Base-by-base conservation (phyloP, 2,888 invertebrate species). In the Conistra vaccinii region DNA sequence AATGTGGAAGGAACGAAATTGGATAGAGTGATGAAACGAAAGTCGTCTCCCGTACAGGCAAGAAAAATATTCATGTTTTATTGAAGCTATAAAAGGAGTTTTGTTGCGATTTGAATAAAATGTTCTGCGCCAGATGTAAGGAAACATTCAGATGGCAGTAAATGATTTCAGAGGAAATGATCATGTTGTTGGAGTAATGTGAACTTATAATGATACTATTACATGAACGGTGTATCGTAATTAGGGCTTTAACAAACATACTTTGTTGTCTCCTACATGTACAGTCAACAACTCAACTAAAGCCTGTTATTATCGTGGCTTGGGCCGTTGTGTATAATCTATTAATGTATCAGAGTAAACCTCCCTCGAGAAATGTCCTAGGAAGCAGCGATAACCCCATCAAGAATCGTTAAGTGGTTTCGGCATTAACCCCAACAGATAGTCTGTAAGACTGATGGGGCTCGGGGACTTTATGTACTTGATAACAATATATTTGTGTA, bases 21-120 rank as follows among this genome's bases (percentile, higher is more conserved):
- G 91, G 90, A 91, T 91, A 89, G 87, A 91, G 89, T 90, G 90
- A 92, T 89, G 90, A 90, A 90, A 91, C 87, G 89, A 89, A 90
- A 88, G 85, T 86, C 85, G 84, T 83, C 84, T 83, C 80, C 77
- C 79, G 72, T 69, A 87, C 76, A 74, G 57, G 65, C 80, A 87
- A 85, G 83, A 87, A 89, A 90, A 89, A 91, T 91, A 91, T 91
- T 90, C 88, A 89, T 90, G 87, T 91, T 91, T 91, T 90, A 90
- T 90, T 88, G 87, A 85, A 73, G 87, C 83, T 76, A 87, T 89
- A 89, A 88, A 89, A 87, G 73, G 83, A 85, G 88, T 82, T 87
- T 89, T 84, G 85, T 87, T 85, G 77, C 78, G 80, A 76, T 76
- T 86, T 73, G 75, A 76, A 77, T 85, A 80, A 88, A 89, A 84